Base-by-base conservation (phyloP, 2,888 invertebrate genomes). In the Drosophila seclusa region DNA sequence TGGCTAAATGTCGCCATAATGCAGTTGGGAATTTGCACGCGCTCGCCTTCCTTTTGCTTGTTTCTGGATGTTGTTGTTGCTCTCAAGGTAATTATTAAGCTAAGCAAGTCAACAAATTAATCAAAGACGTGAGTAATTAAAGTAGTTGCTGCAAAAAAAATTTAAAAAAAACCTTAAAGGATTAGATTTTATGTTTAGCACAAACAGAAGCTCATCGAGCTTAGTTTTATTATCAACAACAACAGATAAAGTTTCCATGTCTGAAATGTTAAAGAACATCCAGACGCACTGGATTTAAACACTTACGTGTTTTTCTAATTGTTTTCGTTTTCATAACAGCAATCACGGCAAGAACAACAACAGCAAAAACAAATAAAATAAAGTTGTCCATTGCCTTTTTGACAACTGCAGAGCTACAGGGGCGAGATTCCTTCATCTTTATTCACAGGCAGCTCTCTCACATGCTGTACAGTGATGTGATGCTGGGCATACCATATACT, bases 71-170 rank as follows among this genome's bases (percentile, higher is more conserved):
- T 21, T 29, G n/a, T 16, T 66, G 5, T 29, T 65, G 48, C 68
- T 67, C 66, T 58, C 70, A 52, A 71, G 71, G 75, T 68, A 80
- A 76, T 88, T 80, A 76, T 76, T 69, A 66, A 76, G 78, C 71
- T 67, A 74, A 72, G 74, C 62, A 68, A 83, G 71, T 76, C 70
- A 84, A 82, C 85, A 77, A 79, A 89, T 85, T 89, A 85, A 85
- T 89, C 85, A 85, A 84, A 72, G 77, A 63, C 66, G 55, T 67
- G 69, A 69, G 85, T 72, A 89, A 85, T 85, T 85, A 83, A 87
- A 63, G 57, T 52, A 49, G 48, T 36, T 11, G 54, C 27, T 52
- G 29, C 8, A 24, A 38, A 16, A 13, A 48, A 27, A 59, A 62
- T 42, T 50, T 27, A 38, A 42, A 13, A 27, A 32, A 4, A n/a